Percentiles rank a stretch among this genome's conserved stretches.
phyloP scores from a whole-genome alignment of 1,140 invertebrate species.

The Papilio polytes region DNA sequence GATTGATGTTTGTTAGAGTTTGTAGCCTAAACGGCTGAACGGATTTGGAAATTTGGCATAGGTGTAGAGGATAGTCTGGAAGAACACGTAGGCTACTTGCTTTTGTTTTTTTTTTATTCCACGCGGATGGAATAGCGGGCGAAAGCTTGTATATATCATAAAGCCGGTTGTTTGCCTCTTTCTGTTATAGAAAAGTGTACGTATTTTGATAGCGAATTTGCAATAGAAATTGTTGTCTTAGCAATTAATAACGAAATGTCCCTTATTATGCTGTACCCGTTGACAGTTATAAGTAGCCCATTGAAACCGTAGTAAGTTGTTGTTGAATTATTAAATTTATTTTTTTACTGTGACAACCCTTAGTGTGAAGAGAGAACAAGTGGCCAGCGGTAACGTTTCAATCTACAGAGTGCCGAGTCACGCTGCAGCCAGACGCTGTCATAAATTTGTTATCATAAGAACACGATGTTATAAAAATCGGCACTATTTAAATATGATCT shows the following conservation, averaged over 20 bases:
- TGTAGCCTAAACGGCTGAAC: too few species aligned
- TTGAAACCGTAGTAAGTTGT: neutral
- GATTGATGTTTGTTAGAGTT: too few species aligned
- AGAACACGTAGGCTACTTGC: too few species aligned
- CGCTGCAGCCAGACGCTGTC: constrained; percentile 37
- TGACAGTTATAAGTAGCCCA: neutral
- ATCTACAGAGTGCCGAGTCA: constrained; percentile 53
- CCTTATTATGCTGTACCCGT: neutral
- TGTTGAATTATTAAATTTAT: neutral
- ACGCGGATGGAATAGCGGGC: too few species aligned
- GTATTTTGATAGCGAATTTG: neutral
- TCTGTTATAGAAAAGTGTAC: neutral
- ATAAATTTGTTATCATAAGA: constrained; percentile 13
- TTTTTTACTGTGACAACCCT: constrained; percentile 29
- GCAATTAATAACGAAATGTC: neutral
- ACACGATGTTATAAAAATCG: neutral
- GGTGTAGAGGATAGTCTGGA: too few species aligned
- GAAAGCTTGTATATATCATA: too few species aligned
- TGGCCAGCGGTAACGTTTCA: constrained; percentile 65
- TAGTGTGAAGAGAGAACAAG: constrained; percentile 48
- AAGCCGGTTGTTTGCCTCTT: too few species aligned
- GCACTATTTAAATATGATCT: neutral
- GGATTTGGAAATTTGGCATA: too few species aligned
- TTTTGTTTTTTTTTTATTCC: too few species aligned
- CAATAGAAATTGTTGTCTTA: neutral